These are phyloP conservation scores for Heliconius melpomene DNA, from an alignment of 1,140 invertebrate species.

Conservation along the genomic window DNA sequence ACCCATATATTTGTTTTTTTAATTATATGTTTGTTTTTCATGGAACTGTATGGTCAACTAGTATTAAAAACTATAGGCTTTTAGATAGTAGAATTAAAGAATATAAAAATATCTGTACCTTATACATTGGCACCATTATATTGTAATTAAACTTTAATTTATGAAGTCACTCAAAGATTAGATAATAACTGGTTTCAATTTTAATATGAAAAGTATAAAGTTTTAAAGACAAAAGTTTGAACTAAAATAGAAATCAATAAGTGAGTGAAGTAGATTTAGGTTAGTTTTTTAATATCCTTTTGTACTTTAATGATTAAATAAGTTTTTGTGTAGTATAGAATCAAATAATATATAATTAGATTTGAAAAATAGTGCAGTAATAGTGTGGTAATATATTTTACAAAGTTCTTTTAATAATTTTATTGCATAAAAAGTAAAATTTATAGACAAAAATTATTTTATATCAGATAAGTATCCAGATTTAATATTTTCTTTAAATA, in stretches of 20 bases:
- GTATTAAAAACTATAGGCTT: too few relatives aligned
- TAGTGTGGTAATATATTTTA: too few relatives aligned
- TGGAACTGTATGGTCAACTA: too few relatives aligned
- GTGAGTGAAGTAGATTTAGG: background rate
- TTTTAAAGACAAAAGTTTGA: background rate
- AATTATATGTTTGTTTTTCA: too few relatives aligned
- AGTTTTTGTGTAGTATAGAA: background rate
- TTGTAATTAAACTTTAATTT: conserved; percentile 24
- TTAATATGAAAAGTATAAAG: background rate
- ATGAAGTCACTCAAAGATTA: background rate
- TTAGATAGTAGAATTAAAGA: background rate
- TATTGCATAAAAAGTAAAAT: too few relatives aligned
- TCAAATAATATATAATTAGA: too few relatives aligned
- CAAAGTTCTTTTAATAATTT: too few relatives aligned
- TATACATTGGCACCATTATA: background rate
- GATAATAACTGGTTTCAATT: conserved; percentile 11
- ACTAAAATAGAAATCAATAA: background rate
- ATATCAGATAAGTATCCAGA: too few relatives aligned
- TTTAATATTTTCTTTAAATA: too few relatives aligned
- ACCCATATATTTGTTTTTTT: too few relatives aligned
- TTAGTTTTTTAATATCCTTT: background rate
- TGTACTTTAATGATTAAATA: background rate
- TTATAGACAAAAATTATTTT: too few relatives aligned
- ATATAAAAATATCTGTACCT: background rate
- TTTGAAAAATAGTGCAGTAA: too few relatives aligned